Conservation (phyloP, 2,888 invertebrate genomes). For the Acanthosepion pharaonis region DNA sequence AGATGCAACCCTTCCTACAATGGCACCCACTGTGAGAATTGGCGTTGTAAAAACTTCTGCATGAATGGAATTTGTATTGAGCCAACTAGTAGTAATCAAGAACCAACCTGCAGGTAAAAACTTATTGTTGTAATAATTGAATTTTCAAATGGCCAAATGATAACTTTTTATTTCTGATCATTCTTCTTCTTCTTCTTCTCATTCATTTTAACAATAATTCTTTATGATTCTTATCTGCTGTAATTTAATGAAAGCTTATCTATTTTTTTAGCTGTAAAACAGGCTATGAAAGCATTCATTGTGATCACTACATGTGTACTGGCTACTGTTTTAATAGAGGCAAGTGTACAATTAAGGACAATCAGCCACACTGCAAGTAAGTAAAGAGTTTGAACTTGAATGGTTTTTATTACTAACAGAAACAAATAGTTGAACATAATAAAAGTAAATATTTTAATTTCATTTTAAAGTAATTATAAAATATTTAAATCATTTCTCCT, state of each 20-base stretch:
- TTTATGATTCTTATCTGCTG: neutral
- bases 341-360: constrained; percentile 49
- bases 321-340: constrained; percentile 57
- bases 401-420: neutral
- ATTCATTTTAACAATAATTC: neutral
- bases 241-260: neutral
- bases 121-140: neutral
- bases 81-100: constrained; percentile 25
- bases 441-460: no score
- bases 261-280: constrained; percentile 53
- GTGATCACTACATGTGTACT: constrained; percentile 58
- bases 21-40: constrained; percentile 50
- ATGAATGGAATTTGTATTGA: constrained; percentile 48
- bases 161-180: neutral
- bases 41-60: constrained; percentile 46
- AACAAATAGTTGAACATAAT: no score
- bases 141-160: neutral
- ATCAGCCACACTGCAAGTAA: constrained; percentile 61
- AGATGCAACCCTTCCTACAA: constrained; percentile 51
- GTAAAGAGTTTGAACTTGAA: constrained; percentile 38
- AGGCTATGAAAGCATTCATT: constrained; percentile 56
- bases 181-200: no score
- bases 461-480: no score
- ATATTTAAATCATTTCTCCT: no score
- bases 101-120: constrained; percentile 42